Percentiles rank a stretch among this genome's conserved stretches.
Conservation (phyloP, 2,888 invertebrate genomes). For the Belgica antarctica region DNA sequence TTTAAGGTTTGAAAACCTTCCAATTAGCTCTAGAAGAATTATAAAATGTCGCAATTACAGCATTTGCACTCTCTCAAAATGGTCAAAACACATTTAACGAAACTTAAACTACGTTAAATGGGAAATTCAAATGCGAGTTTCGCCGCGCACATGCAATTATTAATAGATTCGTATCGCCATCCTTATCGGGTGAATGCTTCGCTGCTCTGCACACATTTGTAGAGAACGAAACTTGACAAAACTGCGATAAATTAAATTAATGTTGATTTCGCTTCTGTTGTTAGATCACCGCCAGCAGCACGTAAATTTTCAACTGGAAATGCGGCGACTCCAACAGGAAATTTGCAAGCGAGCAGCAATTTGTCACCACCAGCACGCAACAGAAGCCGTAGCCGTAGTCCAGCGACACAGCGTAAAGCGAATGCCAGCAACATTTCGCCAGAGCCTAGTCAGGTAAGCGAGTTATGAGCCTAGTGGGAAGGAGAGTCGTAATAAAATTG, state of each 20-base stretch:
- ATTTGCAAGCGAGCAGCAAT: constrained; percentile 48
- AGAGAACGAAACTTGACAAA: background rate
- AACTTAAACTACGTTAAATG: background rate
- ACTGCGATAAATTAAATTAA: constrained; percentile 15
- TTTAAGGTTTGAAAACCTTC: background rate
- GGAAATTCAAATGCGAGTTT: background rate
- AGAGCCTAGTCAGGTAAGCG: constrained; percentile 32
- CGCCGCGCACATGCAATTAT: constrained; percentile 10
- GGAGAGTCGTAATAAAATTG: background rate
- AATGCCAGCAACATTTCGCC: constrained; percentile 50
- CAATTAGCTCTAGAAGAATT: background rate
- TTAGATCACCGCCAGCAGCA: constrained; percentile 54
- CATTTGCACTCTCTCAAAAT: no score
- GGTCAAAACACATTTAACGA: background rate
- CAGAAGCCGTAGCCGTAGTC: constrained; percentile 57
- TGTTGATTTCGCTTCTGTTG: background rate
- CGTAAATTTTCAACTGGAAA: constrained; percentile 50
- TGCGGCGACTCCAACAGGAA: constrained; percentile 45
- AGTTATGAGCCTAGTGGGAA: background rate
- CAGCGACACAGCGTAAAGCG: constrained; percentile 57
- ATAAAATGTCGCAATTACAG: constrained; percentile 34
- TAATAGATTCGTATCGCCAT: constrained; percentile 17
- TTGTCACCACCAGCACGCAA: constrained; percentile 46
- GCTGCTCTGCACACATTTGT: background rate
- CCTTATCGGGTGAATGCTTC: background rate